These are phyloP conservation scores for Rhadina sibilatrix DNA, from an alignment of 2,113 vertebrate species.

Conservation along the genomic window DNA sequence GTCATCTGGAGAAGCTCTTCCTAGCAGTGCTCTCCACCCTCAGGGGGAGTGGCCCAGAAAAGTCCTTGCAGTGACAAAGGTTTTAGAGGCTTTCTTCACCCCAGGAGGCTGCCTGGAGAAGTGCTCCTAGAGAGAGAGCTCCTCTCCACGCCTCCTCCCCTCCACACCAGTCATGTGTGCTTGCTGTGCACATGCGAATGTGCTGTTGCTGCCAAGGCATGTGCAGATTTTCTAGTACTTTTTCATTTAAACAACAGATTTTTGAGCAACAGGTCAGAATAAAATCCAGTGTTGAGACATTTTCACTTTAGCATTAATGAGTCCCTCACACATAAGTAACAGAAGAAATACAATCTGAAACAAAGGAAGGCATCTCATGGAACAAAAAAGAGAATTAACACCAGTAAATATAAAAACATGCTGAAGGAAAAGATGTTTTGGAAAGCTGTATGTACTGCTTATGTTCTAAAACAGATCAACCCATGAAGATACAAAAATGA, in stretches of 20 bases:
- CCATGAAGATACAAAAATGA: constrained; percentile 38
- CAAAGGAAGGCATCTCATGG: neutral
- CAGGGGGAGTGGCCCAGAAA: accelerated
- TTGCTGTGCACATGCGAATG: accelerated
- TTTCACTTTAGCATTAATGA: neutral
- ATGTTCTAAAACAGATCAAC: constrained; percentile 46
- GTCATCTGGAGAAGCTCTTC: accelerated
- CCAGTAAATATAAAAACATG: neutral
- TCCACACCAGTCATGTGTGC: accelerated
- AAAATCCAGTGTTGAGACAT: neutral
- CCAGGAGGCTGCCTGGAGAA: neutral
- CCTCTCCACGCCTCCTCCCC: neutral
- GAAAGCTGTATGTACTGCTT: constrained; percentile 16
- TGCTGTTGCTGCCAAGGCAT: neutral
- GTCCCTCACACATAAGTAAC: neutral
- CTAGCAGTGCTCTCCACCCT: neutral
- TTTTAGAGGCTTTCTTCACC: neutral
- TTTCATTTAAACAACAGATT: neutral
- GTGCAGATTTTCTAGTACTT: neutral
- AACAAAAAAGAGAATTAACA: constrained; percentile 3
- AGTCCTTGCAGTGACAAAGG: neutral
- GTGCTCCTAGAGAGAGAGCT: neutral
- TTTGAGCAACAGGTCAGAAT: neutral
- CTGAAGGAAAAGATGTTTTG: neutral
- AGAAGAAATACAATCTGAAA: constrained; percentile 29